These are phyloP conservation scores for Galeruca laticollis DNA, from an alignment of 2,888 invertebrate species.

Conservation along the genomic window DNA sequence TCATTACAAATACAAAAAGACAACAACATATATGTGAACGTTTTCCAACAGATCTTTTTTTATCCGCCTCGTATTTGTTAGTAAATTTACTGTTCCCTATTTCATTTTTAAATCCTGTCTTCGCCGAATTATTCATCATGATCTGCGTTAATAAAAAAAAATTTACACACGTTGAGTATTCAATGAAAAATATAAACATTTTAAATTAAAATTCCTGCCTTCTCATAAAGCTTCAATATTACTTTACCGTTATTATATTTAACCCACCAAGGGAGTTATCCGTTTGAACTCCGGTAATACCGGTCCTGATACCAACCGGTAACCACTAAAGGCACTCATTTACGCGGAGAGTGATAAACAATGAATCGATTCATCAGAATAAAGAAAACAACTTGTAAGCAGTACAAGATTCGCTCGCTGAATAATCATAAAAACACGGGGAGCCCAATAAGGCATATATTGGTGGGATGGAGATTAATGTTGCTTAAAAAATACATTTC, in stretches of 20 bases:
- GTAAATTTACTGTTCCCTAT: background rate
- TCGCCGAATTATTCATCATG: background rate
- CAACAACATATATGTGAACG: no score
- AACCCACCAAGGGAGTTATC: slow-evolving; percentile 9
- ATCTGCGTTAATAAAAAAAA: background rate
- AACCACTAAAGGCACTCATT: slow-evolving; percentile 1
- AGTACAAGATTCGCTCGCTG: background rate
- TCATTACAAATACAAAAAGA: no score
- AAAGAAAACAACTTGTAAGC: slow-evolving; percentile 8
- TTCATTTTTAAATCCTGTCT: slow-evolving; percentile 1
- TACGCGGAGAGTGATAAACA: slow-evolving; percentile 17
- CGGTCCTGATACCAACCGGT: slow-evolving; percentile 7
- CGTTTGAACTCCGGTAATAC: slow-evolving; percentile 9
- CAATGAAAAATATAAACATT: slow-evolving; percentile 1
- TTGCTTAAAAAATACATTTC: background rate
- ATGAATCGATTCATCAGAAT: slow-evolving; percentile 10
- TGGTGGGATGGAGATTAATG: background rate
- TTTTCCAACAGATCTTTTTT: background rate
- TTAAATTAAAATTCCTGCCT: slow-evolving; percentile 20
- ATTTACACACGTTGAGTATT: background rate
- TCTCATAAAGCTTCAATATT: slow-evolving; percentile 7
- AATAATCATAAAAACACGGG: slow-evolving; percentile 2
- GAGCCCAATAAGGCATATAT: background rate
- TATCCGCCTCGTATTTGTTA: background rate
- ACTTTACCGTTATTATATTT: slow-evolving; percentile 15